Base-by-base conservation (phyloP, 2,113 vertebrate species). In the Boulengeromyrus knoepffleri region DNA sequence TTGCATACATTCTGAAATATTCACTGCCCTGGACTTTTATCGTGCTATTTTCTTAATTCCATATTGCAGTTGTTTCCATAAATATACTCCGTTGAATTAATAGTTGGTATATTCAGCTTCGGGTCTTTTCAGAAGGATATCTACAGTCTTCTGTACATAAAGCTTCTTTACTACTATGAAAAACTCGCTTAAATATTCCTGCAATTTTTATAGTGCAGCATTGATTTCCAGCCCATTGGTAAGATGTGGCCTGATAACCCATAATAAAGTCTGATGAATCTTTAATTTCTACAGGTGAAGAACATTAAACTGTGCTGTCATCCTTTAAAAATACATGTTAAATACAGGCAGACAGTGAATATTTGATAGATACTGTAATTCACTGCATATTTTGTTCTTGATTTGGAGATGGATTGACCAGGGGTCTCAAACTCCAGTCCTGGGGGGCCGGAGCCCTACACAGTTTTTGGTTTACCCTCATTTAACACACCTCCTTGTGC, bases 191-290 rank as follows among this genome's bases (percentile, higher is more conserved):
- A 58, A 24, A 58, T 58, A 58, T 58, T 62, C 58, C 58, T n/a
- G 58, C 58, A n/a, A n/a, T 62, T 62, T 62, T 9, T 62, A 62
- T 62, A n/a, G 21, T 90, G 88, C 83, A 92, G 89, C 91, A 89
- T 89, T 86, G 42, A 92, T 92, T 90, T 89, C 90, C 90, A 90
- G 92, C 89, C 46, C 88, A 90, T 83, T 91, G 46, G 92, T 91
- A 91, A 87, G 24, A 47, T 47, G 46, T 46, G 45, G 45, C 45
- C 45, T 46, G 45, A 46, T 46, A 46, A 46, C 45, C 45, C 45
- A 46, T 46, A 46, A 46, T 46, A 46, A 46, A 46, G 45, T 47
- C 46, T 47, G 46, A 47, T 47, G 46, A 47, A 47, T 47, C 46
- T 47, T 47, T 8, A 47, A 31, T 19, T 50, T 47, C 46, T 17